These are phyloP conservation scores for Crenichthys baileyi DNA, from an alignment of 2,797 vertebrate species.

Conservation along the genomic window DNA sequence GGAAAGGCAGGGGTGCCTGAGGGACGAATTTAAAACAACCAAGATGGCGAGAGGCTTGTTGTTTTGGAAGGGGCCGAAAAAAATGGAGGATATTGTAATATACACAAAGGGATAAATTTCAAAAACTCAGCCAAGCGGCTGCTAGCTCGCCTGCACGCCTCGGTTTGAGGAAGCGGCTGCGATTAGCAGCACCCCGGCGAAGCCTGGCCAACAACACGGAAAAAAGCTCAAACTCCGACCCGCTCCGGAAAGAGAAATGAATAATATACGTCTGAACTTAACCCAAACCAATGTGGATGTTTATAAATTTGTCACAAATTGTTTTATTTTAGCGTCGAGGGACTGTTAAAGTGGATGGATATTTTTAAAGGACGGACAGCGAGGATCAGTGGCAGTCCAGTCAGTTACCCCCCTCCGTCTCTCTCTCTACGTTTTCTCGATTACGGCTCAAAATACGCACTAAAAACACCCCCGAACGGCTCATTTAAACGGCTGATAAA, in stretches of 20 bases:
- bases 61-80: constrained; percentile 95
- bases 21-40: constrained; percentile 89
- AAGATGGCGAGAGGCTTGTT: constrained; percentile 99
- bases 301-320: constrained; percentile 69
- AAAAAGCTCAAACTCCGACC: constrained; percentile 49
- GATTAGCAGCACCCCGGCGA: constrained; percentile 60
- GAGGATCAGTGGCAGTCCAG: constrained; percentile 76
- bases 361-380: constrained; percentile 76
- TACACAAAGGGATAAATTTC: constrained; percentile 99
- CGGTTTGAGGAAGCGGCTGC: constrained; percentile 87
- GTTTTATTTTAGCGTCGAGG: constrained; percentile 73
- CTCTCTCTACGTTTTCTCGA: background rate
- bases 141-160: constrained; percentile 76
- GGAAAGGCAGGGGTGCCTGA: constrained; percentile 56
- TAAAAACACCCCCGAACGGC: background rate
- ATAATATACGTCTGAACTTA: constrained; percentile 49
- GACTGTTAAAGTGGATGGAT: constrained; percentile 67
- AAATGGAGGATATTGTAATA: constrained; percentile 99
- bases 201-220: constrained; percentile 37
- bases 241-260: constrained; percentile 34
- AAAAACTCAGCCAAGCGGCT: constrained; percentile 88
- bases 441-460: constrained; percentile 33
- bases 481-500: constrained; percentile 3
- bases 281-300: constrained; percentile 54
- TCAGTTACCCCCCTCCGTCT: constrained; percentile 22